Base-by-base conservation (phyloP, 2,797 vertebrate species). In the Tokudaia muenninki region DNA sequence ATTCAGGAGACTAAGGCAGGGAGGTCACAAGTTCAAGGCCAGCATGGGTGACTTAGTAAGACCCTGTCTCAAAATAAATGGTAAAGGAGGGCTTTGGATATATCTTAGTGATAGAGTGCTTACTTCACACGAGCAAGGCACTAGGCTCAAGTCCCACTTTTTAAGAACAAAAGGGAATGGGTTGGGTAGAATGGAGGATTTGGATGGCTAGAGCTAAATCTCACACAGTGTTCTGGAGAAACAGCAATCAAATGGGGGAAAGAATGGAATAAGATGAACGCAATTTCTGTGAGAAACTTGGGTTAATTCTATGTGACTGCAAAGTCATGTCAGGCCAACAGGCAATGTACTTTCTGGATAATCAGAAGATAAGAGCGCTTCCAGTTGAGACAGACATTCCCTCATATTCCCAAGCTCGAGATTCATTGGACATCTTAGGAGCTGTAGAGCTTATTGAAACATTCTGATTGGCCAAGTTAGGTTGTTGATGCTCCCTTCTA, bases 221-320 rank as follows among this genome's bases (percentile, higher is more conserved):
- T 91, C 16, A 22, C 52, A 83, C 24, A 87, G 72, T 41, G 61
- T 90, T 29, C 77, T 86, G 6, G 24, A 91, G 72, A 86, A 89
- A 91, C 3, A 82, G 37, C 17, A 57, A 31, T 84, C 37, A 65
- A 24, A 92, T 72, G 55, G 26, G 19, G 34, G 24, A 29, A 91
- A 92, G n/a, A 72, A 34, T 34, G 8, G 44, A 59, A 24, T 82
- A 44, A 92, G 44, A 95, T 92, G 86, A 94, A 90, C 96, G 41
- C 13, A 44, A 92, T 44, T 24, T 13, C 67, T 22, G 24, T 80
- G 57, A 17, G 79, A 95, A 17, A n/a, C 84, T 79, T 47, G 91
- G 22, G 34, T 34, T 91, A 65, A 11, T 92, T 86, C 55, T 95
- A 9, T 65, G 52, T 65, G 44, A 14, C 11, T 80, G 8, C 34